Base-by-base conservation (phyloP, 1,140 invertebrate species). In the Chironomus tepperi region DNA sequence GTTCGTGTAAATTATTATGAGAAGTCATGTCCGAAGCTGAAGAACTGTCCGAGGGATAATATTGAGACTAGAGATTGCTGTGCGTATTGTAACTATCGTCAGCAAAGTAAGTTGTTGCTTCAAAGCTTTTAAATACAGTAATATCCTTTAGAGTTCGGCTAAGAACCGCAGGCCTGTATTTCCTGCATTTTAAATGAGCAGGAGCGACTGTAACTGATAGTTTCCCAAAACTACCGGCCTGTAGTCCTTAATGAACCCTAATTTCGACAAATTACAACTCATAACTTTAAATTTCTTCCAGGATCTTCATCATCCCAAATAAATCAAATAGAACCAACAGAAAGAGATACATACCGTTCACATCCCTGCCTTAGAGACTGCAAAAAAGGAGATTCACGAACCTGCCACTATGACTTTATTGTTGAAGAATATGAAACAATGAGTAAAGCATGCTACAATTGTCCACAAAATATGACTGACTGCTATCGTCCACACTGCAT, bases 391-490 rank as follows among this genome's bases (percentile, higher is more conserved):
- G 79, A 80, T 10, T 77, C 77, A 75, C 43, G 67, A 76, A 79
- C 76, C 2, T 82, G 81, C 19, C 77, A 76, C n/a, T 82, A 82
- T 73, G 81, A 73, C 1, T 82, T 82, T 67, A 78, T 81, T 3
- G 80, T 82, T 0, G 93, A 95, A 80, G 89, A 88, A 85, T 95
- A 95, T 81, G 86, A 90, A 73, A 90, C 92, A 0, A 88, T 95
- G 86, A 92, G 90, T 79, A 94, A 94, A 81, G 94, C 94, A 0
- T 97, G 95, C 79, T 93, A 88, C 78, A 83, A 91, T 77, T 97
- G 95, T 80, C 93, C 94, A 0, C 85, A 82, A 43, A 92, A 93
- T 78, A 77, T 83, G 0, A 88, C 87, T 0, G 93, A 97, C 79
- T 97, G 95, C 79, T 84, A 84, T 65, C 83, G 90, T 47, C 86